These are phyloP conservation scores for Ochropleura leucogaster DNA, from an alignment of 2,888 invertebrate genomes.

Conservation along the genomic window DNA sequence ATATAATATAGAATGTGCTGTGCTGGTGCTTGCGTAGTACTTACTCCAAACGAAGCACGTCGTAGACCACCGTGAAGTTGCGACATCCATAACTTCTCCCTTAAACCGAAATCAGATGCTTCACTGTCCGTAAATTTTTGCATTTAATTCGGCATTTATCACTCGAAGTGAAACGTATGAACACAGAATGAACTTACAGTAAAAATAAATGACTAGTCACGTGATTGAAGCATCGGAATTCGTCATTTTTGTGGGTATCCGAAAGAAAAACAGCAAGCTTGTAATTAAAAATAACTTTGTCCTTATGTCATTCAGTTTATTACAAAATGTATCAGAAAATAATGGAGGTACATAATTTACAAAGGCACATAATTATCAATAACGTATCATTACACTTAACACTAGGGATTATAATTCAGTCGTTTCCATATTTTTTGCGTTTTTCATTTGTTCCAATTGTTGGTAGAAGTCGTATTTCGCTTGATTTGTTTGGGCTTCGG, in stretches of 20 bases:
- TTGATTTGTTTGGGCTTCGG: conserved; percentile 88
- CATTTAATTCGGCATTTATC: background rate
- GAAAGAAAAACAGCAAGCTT: conserved; percentile 10
- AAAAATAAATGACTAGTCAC: background rate
- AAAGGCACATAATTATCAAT: conserved; percentile 70
- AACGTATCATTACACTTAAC: conserved; percentile 62
- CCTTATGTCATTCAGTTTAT: conserved; percentile 48
- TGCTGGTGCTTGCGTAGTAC: background rate
- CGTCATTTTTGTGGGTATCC: background rate
- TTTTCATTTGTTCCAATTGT: conserved; percentile 92
- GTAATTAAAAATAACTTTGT: conserved; percentile 27
- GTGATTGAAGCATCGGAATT: background rate
- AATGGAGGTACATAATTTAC: conserved; percentile 68
- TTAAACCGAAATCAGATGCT: background rate
- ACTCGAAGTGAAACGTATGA: background rate
- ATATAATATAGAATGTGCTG: background rate
- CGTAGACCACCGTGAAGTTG: background rate
- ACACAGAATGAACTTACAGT: background rate
- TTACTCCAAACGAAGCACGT: background rate
- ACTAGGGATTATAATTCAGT: conserved; percentile 92
- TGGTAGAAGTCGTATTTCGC: conserved; percentile 93
- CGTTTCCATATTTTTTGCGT: conserved; percentile 94
- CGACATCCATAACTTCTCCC: background rate
- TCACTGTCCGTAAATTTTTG: background rate
- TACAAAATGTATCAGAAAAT: conserved; percentile 62